Evolutionary conservation across 2,113 vertebrate genomes (phyloP).

Genomic region (Apodemus speciosus): DNA sequence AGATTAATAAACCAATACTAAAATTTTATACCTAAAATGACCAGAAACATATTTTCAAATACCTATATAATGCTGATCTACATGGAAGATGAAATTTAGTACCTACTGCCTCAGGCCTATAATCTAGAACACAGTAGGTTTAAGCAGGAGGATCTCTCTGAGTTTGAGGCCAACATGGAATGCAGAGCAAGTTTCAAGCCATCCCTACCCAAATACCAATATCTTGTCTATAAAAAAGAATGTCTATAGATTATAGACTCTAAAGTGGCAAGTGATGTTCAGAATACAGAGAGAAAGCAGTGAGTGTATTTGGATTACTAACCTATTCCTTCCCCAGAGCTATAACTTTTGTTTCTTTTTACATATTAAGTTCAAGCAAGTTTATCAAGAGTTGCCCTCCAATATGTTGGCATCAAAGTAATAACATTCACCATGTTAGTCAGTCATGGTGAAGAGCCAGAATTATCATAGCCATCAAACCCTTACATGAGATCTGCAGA

Average conservation of each 20-base stretch:
- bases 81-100: constrained; percentile 46
- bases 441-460: not conserved
- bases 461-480: not conserved
- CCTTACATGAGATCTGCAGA: constrained; percentile 21
- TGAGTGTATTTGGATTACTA: constrained; percentile 60
- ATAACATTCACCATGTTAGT: constrained; percentile 17
- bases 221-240: not conserved
- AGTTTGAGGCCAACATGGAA: not conserved
- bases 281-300: constrained; percentile 54
- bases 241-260: constrained; percentile 42
- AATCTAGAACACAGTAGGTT: not conserved
- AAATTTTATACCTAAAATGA: constrained; percentile 51
- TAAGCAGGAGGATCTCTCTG: not conserved
- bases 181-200: not conserved
- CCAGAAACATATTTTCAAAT: constrained; percentile 10
- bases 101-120: not conserved
- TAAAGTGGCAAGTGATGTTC: constrained; percentile 21
- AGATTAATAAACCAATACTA: not conserved
- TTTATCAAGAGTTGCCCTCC: constrained; percentile 51
- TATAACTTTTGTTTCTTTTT: constrained; percentile 60
- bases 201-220: not conserved
- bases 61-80: not conserved
- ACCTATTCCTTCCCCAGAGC: constrained; percentile 48
- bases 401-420: constrained; percentile 24
- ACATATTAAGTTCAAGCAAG: constrained; percentile 54